Base-by-base conservation (phyloP, 35 echinoderm and acorn worm genomes). In the Heliocidaris tuberculata region DNA sequence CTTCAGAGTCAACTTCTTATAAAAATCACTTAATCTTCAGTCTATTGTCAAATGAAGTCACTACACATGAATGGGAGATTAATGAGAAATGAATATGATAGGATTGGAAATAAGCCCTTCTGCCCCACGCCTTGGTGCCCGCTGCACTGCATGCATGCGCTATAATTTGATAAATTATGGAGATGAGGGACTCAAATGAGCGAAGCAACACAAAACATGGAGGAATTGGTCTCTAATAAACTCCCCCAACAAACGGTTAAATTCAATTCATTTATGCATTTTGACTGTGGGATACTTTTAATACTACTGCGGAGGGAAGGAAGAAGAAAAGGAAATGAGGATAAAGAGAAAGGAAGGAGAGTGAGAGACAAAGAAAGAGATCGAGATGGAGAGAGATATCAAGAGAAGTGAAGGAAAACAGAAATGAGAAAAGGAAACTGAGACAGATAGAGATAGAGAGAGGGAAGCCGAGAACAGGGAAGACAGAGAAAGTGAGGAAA, bases 221-320 rank as follows among this genome's bases (percentile, higher is more conserved):
- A 78, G 65, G 65, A 78, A 78, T 78, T 5, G 65, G 29, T 19
- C 91, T 49, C 50, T 31, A 59, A 16, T 59, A 48, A 93, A 93
- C 29, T 93, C 91, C 50, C 91, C 91, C 31, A 93, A 93, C 91
- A 93, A 49, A 32, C 15, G 87, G 47, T 59, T 49, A 93, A 59
- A 93, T 93, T 93, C 91, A 93, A 93, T 93, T 93, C 48, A 93
- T 93, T 93, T 50, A 59, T 19, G 91, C 48, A 56, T 19, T 89
- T 89, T 89, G 87, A 89, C 87, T 89, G 87, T 48, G 87, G 87
- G 31, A 48, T 47, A 89, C 31, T 48, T 16, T 48, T 89, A 89
- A 89, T 42, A 30, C 47, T 48, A 89, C 35, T 89, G 31, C 27
- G 65, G 65, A 78, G 65, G 8, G 24, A 27, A n/a, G 65, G 8